Base-by-base conservation (phyloP, 1,140 invertebrate genomes). In the Apis laboriosa region DNA sequence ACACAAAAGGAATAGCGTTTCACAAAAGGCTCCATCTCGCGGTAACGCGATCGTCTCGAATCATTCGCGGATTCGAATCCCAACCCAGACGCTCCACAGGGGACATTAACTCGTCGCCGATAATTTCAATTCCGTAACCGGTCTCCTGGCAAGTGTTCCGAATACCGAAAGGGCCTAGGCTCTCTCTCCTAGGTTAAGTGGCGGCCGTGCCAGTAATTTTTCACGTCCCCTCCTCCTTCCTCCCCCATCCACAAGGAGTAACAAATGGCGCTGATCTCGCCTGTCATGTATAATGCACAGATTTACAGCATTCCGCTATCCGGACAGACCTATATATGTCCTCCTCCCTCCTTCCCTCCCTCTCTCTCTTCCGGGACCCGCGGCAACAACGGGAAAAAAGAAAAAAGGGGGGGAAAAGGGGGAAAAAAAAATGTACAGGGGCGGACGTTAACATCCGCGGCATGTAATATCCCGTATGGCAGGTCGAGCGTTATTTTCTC, bases 381-480 rank as follows among this genome's bases (percentile, higher is more conserved):
- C 53, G 68, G 75, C 15, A 11, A 12, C 3, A 66, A 67, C 13
- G 9, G 8, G 3, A 19, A 9, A 9, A 21, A 66, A 66, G 15
- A 19, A 21, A 66, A 5, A 66, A 43, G 11, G 43, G 11, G 43
- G 34, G 66, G 78, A 75, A 24, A 15, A 24, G 43, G 53, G 43
- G 12, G 28, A 67, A 58, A 73, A 68, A 85, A 53, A 85, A 83
- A 87, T 86, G 89, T 85, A 89, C 82, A 86, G 85, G 88, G 85
- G 76, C 85, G 88, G 88, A 91, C 88, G 88, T 91, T 91, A 90
- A 92, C 87, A 92, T 90, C 87, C 87, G 68, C 73, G 56, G 81
- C 89, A 76, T 82, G 86, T 85, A 88, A 88, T 88, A 91, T 90
- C 88, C 89, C 87, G 82, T 81, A 85, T 71, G 77, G 81, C 84